phyloP scores from a whole-genome alignment of 2,888 invertebrate species.

The Sphecodes monilicornis region DNA sequence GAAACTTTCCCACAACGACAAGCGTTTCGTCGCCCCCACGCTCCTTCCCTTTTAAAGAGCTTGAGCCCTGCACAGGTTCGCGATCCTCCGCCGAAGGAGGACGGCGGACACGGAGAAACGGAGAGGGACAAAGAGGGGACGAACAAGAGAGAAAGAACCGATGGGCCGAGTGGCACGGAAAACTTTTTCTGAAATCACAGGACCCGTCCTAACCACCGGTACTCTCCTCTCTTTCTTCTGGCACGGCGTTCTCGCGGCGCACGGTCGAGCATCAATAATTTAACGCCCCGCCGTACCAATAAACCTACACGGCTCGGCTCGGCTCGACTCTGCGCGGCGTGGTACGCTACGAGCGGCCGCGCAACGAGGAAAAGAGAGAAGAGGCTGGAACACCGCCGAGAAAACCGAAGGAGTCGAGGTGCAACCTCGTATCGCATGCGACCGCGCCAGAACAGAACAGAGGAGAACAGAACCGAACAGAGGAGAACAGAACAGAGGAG shows the following conservation, averaged over 20 bases:
- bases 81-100: conserved; percentile 13
- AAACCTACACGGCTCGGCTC: conserved; percentile 61
- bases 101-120: not conserved
- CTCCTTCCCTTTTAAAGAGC: conserved; percentile 69
- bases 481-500: not conserved
- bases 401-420: conserved; percentile 34
- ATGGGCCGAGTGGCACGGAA: conserved; percentile 65
- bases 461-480: not conserved
- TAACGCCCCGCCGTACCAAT: conserved; percentile 78
- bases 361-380: conserved; percentile 40
- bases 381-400: conserved; percentile 37
- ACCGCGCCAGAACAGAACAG: conserved; percentile 55
- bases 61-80: conserved; percentile 34
- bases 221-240: conserved; percentile 50
- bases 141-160: conserved; percentile 50
- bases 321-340: not conserved
- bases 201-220: conserved; percentile 60
- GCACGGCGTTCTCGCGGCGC: conserved; percentile 62
- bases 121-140: conserved; percentile 32
- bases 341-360: not conserved
- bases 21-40: conserved; percentile 65
- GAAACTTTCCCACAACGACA: conserved; percentile 67
- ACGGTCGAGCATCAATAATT: conserved; percentile 78
- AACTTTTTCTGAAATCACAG: conserved; percentile 77
- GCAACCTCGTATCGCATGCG: conserved; percentile 50